Evolutionary conservation across 2,797 vertebrate species (phyloP).

Genomic region (Microctenopoma steveboyesi): DNA sequence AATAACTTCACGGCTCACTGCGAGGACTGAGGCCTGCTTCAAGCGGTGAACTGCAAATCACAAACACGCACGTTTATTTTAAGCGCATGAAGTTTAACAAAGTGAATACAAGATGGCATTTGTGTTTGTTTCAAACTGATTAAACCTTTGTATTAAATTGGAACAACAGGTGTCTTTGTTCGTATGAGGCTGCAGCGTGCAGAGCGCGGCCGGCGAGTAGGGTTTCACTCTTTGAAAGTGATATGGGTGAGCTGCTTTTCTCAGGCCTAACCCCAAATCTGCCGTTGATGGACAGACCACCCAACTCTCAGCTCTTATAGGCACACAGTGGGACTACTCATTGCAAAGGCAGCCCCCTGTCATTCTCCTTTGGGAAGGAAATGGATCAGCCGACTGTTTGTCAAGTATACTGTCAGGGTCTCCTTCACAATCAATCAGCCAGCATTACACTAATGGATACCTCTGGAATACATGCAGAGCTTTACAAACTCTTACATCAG

Average conservation of each 20-base stretch:
- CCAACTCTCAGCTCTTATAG: conserved; percentile 83
- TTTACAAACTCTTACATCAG: conserved; percentile 64
- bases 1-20: conserved; percentile 20
- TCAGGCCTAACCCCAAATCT: conserved; percentile 85
- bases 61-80: conserved; percentile 21
- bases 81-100: conserved; percentile 47
- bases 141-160: conserved; percentile 71
- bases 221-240: conserved; percentile 88
- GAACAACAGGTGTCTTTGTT: conserved; percentile 90
- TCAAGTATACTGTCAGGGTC: conserved; percentile 75
- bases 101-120: conserved; percentile 59
- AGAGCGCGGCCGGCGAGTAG: conserved; percentile 74
- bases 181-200: conserved; percentile 70
- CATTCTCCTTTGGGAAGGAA: conserved; percentile 79
- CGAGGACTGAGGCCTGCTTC: conserved; percentile 7
- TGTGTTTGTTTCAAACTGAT: conserved; percentile 79
- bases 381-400: conserved; percentile 76
- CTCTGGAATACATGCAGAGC: conserved; percentile 61
- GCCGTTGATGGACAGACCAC: conserved; percentile 87
- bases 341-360: conserved; percentile 76
- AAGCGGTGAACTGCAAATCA: conserved; percentile 40
- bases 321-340: conserved; percentile 74
- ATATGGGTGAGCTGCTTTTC: conserved; percentile 86
- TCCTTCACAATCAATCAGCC: conserved; percentile 71
- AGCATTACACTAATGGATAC: conserved; percentile 64